Base-by-base conservation (phyloP, 2,797 vertebrate species). In the Takifugu ocellatus region DNA sequence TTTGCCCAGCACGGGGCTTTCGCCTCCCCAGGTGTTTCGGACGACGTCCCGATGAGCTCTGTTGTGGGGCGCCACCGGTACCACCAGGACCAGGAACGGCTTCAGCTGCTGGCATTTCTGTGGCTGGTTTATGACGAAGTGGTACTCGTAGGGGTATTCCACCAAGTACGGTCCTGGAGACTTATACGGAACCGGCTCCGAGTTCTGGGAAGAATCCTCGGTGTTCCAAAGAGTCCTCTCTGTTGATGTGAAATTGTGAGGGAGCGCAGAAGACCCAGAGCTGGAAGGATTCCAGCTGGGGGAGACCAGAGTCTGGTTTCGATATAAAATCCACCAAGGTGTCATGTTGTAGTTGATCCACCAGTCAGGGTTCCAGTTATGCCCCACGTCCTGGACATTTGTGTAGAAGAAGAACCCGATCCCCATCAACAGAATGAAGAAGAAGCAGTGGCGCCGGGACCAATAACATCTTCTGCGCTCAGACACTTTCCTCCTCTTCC, bases 21-120 rank as follows among this genome's bases (percentile, higher is more conserved):
- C 80, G 2, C 74, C 49, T 5, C 91, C 92, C 93, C 93, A 94
- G 0, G 91, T 92, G 5, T 12, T 61, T 33, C 91, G 88, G 61
- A 93, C 60, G 33, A 68, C 42, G 0, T 75, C 6, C 0, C 91
- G 67, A 0, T 51, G 56, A 0, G 0, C 43, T 2, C 12, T 1
- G 60, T 92, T 84, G 0, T 16, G 0, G 0, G 88, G 77, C 0
- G 65, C 25, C 11, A 84, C 58, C 0, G 39, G 80, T 26, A 91
- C 79, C 0, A 94, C 33, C 16, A 92, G 68, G 42, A 91, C 83
- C 78, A 92, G 52, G 69, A 92, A 90, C 0, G 90, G 88, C 0
- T 74, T 3, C 25, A 25, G 6, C 0, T 33, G 2, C 17, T 56
- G 42, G 43, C 87, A 91, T 49, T 67, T 88, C 1, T 77, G 43